Evolutionary conservation across 2,888 invertebrate genomes (phyloP).

Genomic region (Pristionchus arcanus): DNA sequence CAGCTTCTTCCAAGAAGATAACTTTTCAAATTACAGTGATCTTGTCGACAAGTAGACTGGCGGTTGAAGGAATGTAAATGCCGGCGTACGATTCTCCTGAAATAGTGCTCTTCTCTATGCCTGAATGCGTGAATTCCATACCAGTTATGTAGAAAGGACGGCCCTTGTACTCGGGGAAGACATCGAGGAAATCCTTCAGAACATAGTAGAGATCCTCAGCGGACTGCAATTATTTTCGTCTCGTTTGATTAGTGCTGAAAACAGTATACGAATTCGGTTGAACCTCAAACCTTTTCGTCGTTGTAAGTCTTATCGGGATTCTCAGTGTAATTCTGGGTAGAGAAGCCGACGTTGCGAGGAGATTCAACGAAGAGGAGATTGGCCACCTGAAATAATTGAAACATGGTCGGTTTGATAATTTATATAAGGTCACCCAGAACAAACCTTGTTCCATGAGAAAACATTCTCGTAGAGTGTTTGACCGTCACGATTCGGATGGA

Average conservation of each 20-base stretch:
- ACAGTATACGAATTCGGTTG: not conserved
- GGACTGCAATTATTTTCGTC: conserved; percentile 70
- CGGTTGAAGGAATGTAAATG: conserved; percentile 68
- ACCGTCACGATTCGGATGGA: conserved; percentile 76
- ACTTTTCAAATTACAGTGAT: conserved; percentile 59
- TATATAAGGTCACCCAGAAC: not conserved
- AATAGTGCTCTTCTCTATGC: not conserved
- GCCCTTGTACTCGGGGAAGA: conserved; percentile 80
- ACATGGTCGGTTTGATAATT: not conserved
- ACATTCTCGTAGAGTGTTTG: conserved; percentile 75
- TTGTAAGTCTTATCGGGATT: conserved; percentile 65
- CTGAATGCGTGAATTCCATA: not conserved
- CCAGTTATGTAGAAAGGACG: conserved; percentile 80
- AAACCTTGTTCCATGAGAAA: conserved; percentile 79
- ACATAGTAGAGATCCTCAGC: conserved; percentile 81
- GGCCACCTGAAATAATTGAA: conserved; percentile 78
- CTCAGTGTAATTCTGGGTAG: conserved; percentile 71
- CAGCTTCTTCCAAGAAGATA: not conserved
- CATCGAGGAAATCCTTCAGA: conserved; percentile 80
- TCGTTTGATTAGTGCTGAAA: conserved; percentile 51
- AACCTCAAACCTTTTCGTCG: conserved; percentile 61
- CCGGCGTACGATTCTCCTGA: conserved; percentile 71
- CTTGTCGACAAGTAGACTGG: conserved; percentile 67
- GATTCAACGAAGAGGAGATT: conserved; percentile 82
- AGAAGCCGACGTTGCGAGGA: conserved; percentile 82